A percentile compares a stretch with the other conserved stretches of the same genome.
Conservation (phyloP, 2,113 vertebrate species). For the Clarias macrocephalus region DNA sequence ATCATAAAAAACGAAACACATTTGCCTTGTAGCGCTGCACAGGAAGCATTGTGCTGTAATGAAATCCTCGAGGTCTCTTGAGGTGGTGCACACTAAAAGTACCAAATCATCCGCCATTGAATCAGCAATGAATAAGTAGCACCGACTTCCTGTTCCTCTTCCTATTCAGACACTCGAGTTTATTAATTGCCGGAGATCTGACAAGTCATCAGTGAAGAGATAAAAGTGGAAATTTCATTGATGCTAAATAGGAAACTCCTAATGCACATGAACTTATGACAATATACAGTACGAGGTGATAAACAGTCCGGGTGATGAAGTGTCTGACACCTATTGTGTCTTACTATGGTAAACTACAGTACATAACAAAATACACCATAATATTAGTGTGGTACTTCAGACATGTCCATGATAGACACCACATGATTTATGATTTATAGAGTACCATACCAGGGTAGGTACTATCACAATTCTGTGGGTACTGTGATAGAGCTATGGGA, state of each 20-base stretch:
- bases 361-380: too few species aligned
- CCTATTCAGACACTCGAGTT: neutral
- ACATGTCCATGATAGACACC: too few species aligned
- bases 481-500: too few species aligned
- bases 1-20: neutral
- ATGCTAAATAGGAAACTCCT: neutral
- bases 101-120: neutral
- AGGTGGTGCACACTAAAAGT: neutral
- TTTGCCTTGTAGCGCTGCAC: neutral
- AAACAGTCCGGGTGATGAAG: neutral
- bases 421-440: too few species aligned
- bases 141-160: constrained; percentile 1
- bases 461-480: too few species aligned
- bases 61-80: neutral
- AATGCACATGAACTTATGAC: constrained; percentile 12
- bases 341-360: too few species aligned
- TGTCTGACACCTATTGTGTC: too few species aligned
- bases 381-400: too few species aligned
- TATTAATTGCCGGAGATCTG: neutral
- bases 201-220: neutral
- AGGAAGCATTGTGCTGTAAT: neutral
- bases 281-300: neutral
- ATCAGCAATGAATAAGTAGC: neutral
- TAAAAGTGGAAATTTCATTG: neutral
- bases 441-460: too few species aligned